Evolutionary conservation across 2,888 invertebrate genomes (phyloP), one percentile per base, ranked within the genome.

Genomic region (Callyntrura guangdongensis): DNA sequence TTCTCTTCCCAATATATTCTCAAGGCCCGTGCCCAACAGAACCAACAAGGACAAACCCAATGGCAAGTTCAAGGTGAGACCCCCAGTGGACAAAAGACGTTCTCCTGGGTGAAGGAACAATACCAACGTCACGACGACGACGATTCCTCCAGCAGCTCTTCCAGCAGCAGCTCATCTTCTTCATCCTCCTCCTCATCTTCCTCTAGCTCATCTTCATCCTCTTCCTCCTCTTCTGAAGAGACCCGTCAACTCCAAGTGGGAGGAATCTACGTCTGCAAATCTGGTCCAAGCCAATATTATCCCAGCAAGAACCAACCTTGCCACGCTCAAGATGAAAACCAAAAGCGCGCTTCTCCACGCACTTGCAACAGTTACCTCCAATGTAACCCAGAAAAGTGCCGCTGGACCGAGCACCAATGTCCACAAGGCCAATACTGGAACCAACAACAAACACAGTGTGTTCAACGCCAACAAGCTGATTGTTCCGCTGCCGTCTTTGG

Each of bases 311-410:
- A 79, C 64, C 45, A 59, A 59, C 11, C 22, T 1, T 89, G 89
- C 64, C 45, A 74, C 64, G 82, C 83, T 20, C 59, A 61, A 36
- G 83, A 89, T 17, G 83, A 89, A 59, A 83, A 89, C 64, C 83
- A 89, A 27, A 89, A 61, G 83, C 83, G 83, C 22, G 36, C 72
- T 5, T 2, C 25, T 36, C 82, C 89, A 8, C 22, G 61, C 5
- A 20, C 72, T 11, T 89, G 89, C 61, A 17, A 82, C 25, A 59
- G 22, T 22, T 83, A 72, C 74, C 56, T 89, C 8, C 47, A 74
- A 61, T 89, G 89, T 74, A 82, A 83, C 74, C 72, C 83, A n/a
- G n/a, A 82, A 12, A 59, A 36, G 74, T 89, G 89, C 74, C 22
- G 36, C 59, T 89, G 89, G 89, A 74, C 61, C 45, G 61, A 53